A percentile compares a stretch with the other conserved stretches of the same genome.
Evolutionary conservation across 2,113 vertebrate species (phyloP).

Genomic region (Pteruthius melanotis): DNA sequence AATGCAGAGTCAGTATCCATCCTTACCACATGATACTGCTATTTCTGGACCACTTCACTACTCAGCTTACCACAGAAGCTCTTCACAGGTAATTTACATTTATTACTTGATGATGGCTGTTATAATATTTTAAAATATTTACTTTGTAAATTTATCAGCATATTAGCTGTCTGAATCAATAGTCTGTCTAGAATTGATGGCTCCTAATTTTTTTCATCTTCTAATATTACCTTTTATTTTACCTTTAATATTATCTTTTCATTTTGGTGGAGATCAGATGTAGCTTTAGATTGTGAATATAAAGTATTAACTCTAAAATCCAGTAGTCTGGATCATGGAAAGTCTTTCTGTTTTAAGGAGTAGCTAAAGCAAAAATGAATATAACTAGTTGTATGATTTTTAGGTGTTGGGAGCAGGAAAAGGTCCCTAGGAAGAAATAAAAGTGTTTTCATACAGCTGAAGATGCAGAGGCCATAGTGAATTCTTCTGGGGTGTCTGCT

Average conservation of each 20-base stretch:
- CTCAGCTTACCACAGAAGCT: slow-evolving; percentile 90
- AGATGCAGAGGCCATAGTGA: background rate
- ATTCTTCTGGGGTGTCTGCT: background rate
- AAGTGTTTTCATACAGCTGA: background rate
- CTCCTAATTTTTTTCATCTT: background rate
- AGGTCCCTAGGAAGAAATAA: background rate
- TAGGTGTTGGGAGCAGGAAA: background rate
- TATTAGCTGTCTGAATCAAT: background rate
- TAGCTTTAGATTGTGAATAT: background rate
- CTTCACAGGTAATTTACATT: slow-evolving; percentile 85
- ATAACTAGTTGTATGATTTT: background rate
- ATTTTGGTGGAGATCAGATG: background rate
- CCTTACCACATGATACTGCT: slow-evolving; percentile 87
- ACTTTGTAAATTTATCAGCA: background rate
- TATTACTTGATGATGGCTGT: background rate
- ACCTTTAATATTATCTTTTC: too few relatives aligned
- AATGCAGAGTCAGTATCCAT: slow-evolving; percentile 94
- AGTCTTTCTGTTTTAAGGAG: background rate
- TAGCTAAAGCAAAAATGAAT: background rate
- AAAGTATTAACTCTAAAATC: background rate
- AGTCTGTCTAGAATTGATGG: background rate
- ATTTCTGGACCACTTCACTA: slow-evolving; percentile 93
- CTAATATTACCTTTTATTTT: background rate
- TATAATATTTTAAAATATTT: background rate
- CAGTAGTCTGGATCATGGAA: background rate